A percentile compares a stretch with the other conserved stretches of the same genome.
phyloP scores from a whole-genome alignment of 2,888 invertebrate genomes.

The Drosophila merina region DNA sequence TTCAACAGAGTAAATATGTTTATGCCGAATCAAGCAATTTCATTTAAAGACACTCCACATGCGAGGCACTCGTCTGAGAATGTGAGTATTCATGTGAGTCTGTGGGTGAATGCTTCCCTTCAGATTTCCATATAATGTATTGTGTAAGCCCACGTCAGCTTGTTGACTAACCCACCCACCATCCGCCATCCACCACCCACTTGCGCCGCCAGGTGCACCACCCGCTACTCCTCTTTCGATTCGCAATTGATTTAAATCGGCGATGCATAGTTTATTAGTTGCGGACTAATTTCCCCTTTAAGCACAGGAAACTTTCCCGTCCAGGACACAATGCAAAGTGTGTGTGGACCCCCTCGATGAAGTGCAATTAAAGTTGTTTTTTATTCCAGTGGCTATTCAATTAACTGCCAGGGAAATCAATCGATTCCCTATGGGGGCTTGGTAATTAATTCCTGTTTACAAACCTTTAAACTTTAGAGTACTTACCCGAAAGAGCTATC shows the following conservation, averaged over 20 bases:
- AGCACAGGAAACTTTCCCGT: conserved; percentile 11
- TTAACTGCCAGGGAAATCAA: neutral
- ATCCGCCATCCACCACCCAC: neutral
- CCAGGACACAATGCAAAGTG: neutral
- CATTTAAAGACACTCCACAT: conserved; percentile 73
- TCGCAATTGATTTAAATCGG: conserved; percentile 46
- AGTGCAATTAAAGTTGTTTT: conserved; percentile 16
- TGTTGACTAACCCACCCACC: conserved; percentile 46
- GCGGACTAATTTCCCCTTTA: conserved; percentile 18
- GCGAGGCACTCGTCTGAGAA: conserved; percentile 35
- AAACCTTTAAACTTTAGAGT: neutral
- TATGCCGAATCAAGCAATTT: conserved; percentile 79
- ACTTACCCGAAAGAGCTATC: neutral
- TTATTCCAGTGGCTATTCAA: conserved; percentile 6
- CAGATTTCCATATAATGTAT: conserved; percentile 63
- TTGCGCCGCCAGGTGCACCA: neutral
- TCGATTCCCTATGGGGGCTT: conserved; percentile 5
- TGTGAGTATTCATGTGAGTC: conserved; percentile 7
- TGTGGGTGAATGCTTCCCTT: conserved; percentile 16
- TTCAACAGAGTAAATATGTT: conserved; percentile 78
- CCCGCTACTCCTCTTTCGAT: conserved; percentile 11
- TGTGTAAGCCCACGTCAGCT: conserved; percentile 54
- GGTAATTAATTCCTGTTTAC: conserved; percentile 8
- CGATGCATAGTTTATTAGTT: conserved; percentile 58
- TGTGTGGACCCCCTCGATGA: neutral